These are phyloP conservation scores for Scomber japonicus DNA, from an alignment of 2,113 vertebrate species.

Conservation along the genomic window DNA sequence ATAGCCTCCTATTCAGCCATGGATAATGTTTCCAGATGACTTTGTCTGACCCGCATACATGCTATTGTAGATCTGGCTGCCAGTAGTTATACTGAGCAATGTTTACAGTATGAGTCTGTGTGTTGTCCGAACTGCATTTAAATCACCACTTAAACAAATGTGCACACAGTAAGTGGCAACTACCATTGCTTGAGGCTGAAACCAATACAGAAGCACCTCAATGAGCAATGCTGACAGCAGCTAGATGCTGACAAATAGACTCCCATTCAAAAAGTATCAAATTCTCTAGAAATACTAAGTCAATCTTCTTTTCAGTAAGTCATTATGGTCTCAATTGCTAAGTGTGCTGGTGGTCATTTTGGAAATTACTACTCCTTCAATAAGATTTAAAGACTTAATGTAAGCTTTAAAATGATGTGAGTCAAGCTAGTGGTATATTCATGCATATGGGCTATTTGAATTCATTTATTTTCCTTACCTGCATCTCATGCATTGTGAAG, in stretches of 20 bases:
- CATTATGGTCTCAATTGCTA: too few species aligned
- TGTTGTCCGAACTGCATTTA: slow-evolving; percentile 2
- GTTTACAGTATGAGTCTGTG: not conserved
- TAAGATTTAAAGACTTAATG: too few species aligned
- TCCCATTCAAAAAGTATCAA: too few species aligned
- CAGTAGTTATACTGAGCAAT: not conserved
- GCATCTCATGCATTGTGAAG: not conserved
- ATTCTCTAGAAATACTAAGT: too few species aligned
- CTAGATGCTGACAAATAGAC: too few species aligned
- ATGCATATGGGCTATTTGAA: not conserved
- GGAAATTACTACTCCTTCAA: too few species aligned
- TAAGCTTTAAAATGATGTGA: not conserved
- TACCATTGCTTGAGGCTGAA: too few species aligned
- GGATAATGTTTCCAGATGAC: slow-evolving; percentile 2
- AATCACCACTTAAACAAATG: not conserved
- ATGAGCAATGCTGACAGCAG: too few species aligned
- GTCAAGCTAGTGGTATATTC: not conserved
- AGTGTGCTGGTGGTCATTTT: too few species aligned
- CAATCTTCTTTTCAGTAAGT: too few species aligned
- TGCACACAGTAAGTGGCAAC: not conserved
- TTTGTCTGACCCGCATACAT: slow-evolving; percentile 14
- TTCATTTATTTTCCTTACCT: not conserved
- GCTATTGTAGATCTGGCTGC: not conserved
- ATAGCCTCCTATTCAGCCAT: not conserved
- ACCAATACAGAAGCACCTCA: too few species aligned